Base-by-base conservation (phyloP, 2,888 invertebrate genomes). In the Candidula unifasciata region DNA sequence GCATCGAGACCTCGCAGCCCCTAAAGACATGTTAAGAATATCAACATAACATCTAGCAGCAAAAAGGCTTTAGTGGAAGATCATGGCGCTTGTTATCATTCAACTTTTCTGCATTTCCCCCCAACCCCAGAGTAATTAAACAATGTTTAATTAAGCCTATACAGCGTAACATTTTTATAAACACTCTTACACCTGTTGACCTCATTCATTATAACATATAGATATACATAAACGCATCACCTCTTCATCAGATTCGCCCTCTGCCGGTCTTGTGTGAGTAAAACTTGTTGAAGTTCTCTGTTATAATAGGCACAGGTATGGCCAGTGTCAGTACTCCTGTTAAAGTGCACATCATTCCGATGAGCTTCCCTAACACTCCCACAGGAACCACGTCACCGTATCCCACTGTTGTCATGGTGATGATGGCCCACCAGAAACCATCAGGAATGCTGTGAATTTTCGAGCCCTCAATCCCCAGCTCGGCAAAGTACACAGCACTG, bases 401-500 rank as follows among this genome's bases (percentile, higher is more conserved):
- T 18, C 94, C 94, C 1, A 94, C 93, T 13, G 93, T 93, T 66
- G 92, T 92, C 93, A 93, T 93, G 82, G 94, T 94, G 79, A 94
- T 93, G 35, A 94, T 90, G 37, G 93, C 93, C 93, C 93, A 94
- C 94, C 94, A 94, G 87, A 94, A 94, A 30, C 93, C 93, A 83
- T 93, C 93, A 33, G 94, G 94, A 87, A 94, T 94, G 84, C 93
- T 93, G 76, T 90, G 89, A 60, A 94, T 93, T 88, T 94, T 91
- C 24, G 93, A 92, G 18, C 91, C 91, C 16, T 88, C 87, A 35
- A 93, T 89, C 54, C 93, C 94, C 77, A 93, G 92, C 88, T 95
- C 95, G 66, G 94, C 94, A 88, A 94, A 94, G 90, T 94, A 94
- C 64, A 94, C 94, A 68, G 94, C 94, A 88, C 93, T 94, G n/a